Conservation (phyloP, 1,140 invertebrate species). For the Melanaphis sacchari region DNA sequence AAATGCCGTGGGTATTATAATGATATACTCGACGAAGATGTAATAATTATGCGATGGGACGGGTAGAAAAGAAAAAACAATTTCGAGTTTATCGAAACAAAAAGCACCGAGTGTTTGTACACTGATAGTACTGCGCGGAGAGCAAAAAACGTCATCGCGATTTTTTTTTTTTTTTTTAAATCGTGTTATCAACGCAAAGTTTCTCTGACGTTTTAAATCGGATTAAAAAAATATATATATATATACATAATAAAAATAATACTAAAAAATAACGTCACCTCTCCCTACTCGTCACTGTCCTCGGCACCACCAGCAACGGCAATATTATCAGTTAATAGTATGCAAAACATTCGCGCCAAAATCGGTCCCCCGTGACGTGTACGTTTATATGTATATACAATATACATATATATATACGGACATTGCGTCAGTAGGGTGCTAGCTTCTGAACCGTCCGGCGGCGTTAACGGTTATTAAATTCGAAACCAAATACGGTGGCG, state of each 20-base stretch:
- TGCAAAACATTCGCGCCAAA: constrained; percentile 40
- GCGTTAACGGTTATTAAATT: constrained; percentile 54
- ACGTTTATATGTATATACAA: neutral
- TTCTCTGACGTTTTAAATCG: constrained; percentile 29
- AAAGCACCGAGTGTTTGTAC: constrained; percentile 22
- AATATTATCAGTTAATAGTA: constrained; percentile 28
- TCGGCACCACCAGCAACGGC: neutral
- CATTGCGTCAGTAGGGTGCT: neutral
- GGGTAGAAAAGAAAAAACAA: neutral
- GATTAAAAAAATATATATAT: constrained; percentile 31
- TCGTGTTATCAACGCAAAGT: neutral
- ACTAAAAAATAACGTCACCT: neutral
- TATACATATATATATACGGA: neutral
- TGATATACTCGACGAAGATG: neutral
- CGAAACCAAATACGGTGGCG: constrained; percentile 32
- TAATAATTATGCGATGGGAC: neutral
- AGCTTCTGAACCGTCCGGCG: constrained; percentile 24
- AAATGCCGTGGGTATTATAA: neutral
- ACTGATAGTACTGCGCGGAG: neutral
- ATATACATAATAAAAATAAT: constrained; percentile 24
- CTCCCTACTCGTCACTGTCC: neutral
- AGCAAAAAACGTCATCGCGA: constrained; percentile 7
- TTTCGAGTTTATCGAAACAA: neutral
- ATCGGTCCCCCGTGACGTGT: constrained; percentile 27
- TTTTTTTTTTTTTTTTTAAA: neutral